Conservation (phyloP, 2,888 invertebrate species). For the Frankliniella intonsa region DNA sequence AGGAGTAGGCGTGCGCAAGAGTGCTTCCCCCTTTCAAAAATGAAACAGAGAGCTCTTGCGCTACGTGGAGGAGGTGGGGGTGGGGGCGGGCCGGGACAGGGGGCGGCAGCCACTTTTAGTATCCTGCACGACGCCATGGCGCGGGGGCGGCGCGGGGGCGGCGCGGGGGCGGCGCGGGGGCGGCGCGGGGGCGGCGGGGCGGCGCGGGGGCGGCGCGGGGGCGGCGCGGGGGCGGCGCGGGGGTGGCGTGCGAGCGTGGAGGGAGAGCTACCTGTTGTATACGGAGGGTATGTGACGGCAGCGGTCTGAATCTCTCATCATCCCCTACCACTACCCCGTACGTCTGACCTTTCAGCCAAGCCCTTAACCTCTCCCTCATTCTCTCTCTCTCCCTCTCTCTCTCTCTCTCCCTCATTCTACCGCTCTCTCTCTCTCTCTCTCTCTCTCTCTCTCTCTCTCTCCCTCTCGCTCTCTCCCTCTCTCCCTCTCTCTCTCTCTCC, state of each 20-base stretch:
- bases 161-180: background rate
- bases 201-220: background rate
- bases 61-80: no score
- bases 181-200: background rate
- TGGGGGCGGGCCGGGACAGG: no score
- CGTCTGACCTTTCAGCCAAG: background rate
- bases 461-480: background rate
- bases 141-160: background rate
- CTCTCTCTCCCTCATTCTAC: no score
- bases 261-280: no score
- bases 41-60: no score
- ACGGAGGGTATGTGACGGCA: no score
- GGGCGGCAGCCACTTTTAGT: no score
- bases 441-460: background rate
- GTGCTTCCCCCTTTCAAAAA: no score
- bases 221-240: background rate
- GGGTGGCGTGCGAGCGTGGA: background rate
- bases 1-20: no score
- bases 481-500: no score
- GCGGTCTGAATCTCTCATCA: background rate
- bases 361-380: background rate
- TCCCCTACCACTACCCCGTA: background rate
- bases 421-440: background rate
- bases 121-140: no score
- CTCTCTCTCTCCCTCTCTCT: background rate